Conservation (phyloP, 1,140 invertebrate genomes). For the Brachionus rotundiformis region DNA sequence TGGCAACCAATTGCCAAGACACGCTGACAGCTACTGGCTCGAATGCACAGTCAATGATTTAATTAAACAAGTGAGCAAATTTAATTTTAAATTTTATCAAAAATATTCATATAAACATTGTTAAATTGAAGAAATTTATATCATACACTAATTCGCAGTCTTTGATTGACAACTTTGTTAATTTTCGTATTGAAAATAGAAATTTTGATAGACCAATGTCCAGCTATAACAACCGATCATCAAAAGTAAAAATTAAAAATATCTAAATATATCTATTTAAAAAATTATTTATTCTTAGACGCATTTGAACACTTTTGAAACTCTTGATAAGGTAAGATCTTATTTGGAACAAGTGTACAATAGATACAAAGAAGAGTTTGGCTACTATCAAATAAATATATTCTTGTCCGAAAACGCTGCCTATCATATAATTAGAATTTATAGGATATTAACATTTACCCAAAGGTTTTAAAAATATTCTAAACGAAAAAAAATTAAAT, state of each 20-base stretch:
- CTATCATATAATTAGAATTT: conserved; percentile 60
- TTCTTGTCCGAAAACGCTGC: conserved; percentile 62
- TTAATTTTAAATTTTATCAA: neutral
- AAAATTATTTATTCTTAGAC: conserved; percentile 41
- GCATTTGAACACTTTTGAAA: conserved; percentile 56
- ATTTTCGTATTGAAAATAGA: conserved; percentile 27
- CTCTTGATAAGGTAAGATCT: conserved; percentile 58
- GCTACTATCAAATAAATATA: conserved; percentile 60
- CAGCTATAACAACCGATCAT: neutral
- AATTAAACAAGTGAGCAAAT: neutral
- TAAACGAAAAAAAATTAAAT: neutral
- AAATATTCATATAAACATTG: neutral
- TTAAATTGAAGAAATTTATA: conserved; percentile 9
- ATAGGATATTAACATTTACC: conserved; percentile 62
- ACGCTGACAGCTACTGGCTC: conserved; percentile 30
- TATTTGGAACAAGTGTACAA: conserved; percentile 56
- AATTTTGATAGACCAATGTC: conserved; percentile 35
- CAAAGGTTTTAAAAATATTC: conserved; percentile 57
- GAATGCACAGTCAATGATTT: conserved; percentile 23
- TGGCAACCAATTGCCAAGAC: conserved; percentile 58
- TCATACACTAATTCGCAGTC: neutral
- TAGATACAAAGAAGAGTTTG: conserved; percentile 63
- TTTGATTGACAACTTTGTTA: conserved; percentile 6
- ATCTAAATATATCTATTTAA: neutral
- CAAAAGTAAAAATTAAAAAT: conserved; percentile 9